A percentile compares a stretch with the other conserved stretches of the same genome.
phyloP scores from a whole-genome alignment of 2,113 vertebrate genomes.

The Blennius ocellaris region DNA sequence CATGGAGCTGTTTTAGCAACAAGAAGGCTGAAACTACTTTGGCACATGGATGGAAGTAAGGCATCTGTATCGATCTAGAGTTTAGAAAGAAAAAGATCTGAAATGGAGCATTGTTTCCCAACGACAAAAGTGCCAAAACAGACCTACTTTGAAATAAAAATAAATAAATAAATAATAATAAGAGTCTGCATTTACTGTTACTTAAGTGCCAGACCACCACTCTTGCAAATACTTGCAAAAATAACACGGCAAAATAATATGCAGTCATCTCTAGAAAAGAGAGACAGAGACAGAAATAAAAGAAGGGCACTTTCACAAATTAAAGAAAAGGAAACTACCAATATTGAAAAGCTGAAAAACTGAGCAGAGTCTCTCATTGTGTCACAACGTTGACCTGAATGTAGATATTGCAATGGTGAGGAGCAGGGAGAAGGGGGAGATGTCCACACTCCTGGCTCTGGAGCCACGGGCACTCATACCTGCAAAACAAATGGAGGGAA shows the following conservation, averaged over 20 bases:
- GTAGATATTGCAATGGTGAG: slow-evolving; percentile 77
- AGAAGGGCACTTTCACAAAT: slow-evolving; percentile 25
- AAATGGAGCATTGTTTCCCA: slow-evolving; percentile 72
- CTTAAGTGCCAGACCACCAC: slow-evolving; percentile 49
- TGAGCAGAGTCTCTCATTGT: slow-evolving; percentile 49
- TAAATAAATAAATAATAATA: slow-evolving; percentile 38
- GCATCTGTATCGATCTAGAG: slow-evolving; percentile 81
- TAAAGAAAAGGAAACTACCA: slow-evolving; percentile 4
- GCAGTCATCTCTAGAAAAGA: slow-evolving; percentile 35
- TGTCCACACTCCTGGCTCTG: slow-evolving; percentile 71
- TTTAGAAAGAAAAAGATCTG: slow-evolving; percentile 42
- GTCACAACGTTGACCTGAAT: slow-evolving; percentile 80
- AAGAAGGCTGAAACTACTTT: slow-evolving; percentile 80
- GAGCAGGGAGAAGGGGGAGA: slow-evolving; percentile 75
- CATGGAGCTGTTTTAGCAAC: slow-evolving; percentile 59
- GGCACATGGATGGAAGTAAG: slow-evolving; percentile 86
- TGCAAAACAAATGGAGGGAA: slow-evolving; percentile 66
- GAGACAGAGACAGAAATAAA: background rate
- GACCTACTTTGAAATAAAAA: slow-evolving; percentile 11
- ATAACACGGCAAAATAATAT: slow-evolving; percentile 49
- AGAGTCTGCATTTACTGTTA: slow-evolving; percentile 34
- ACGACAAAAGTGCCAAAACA: slow-evolving; percentile 51
- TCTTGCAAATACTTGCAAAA: slow-evolving; percentile 52
- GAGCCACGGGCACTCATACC: slow-evolving; percentile 92
- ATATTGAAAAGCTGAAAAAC: slow-evolving; percentile 55